Conservation (phyloP, 2,113 vertebrate species). For the Zootoca vivipara region DNA sequence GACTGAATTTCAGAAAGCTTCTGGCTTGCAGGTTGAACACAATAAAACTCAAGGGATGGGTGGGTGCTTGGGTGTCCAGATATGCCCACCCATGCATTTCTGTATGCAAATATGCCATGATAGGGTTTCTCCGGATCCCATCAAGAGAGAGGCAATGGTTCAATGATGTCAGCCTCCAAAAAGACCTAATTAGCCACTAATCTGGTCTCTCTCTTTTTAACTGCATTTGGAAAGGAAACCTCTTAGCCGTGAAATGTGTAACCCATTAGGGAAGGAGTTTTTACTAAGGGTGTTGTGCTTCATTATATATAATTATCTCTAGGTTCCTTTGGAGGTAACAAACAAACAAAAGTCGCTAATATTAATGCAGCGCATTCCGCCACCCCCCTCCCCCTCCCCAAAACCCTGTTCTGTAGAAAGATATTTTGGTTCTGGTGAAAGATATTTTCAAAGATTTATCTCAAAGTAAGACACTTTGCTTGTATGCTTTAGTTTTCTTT, state of each 20-base stretch:
- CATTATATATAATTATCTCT: not conserved
- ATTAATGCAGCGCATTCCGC: not conserved
- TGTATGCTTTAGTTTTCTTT: slow-evolving; percentile 27
- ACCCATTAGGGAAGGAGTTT: slow-evolving; percentile 10
- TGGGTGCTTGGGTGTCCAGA: slow-evolving; percentile 24
- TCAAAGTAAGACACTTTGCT: not conserved
- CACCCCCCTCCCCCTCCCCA: not conserved
- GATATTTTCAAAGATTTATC: slow-evolving; percentile 17
- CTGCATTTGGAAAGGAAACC: slow-evolving; percentile 22
- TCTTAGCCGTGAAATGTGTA: slow-evolving; percentile 32
- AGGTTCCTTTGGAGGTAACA: slow-evolving; percentile 17
- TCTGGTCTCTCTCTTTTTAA: not conserved
- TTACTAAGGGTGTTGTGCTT: not conserved
- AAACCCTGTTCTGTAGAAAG: not conserved
- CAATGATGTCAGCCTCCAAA: not conserved
- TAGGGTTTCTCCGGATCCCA: slow-evolving; percentile 15
- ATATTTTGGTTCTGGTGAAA: not conserved
- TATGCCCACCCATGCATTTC: slow-evolving; percentile 9
- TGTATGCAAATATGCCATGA: slow-evolving; percentile 39
- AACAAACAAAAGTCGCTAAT: not conserved
- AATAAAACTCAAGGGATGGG: slow-evolving; percentile 5
- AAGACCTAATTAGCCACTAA: slow-evolving; percentile 12
- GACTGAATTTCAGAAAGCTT: slow-evolving; percentile 44
- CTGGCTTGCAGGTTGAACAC: not conserved
- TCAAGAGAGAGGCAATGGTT: slow-evolving; percentile 23